phyloP scores from a whole-genome alignment of 2,888 invertebrate species.

The Calephelis perditalis region DNA sequence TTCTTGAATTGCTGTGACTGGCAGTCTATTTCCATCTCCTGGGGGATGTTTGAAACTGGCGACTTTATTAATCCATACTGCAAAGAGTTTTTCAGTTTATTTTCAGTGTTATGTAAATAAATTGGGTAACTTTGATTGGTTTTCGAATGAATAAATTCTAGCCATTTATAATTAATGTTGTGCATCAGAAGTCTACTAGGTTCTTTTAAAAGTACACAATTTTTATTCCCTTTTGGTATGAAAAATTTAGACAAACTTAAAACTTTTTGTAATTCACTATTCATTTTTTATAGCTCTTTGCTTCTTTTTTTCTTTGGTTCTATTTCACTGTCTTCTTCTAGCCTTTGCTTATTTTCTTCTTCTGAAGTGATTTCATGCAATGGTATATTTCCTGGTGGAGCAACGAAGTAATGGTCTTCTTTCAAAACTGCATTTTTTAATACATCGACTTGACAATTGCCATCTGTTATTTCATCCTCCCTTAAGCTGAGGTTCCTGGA shows the following conservation, averaged over 20 bases:
- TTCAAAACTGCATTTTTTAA: conserved; percentile 84
- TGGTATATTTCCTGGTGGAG: conserved; percentile 92
- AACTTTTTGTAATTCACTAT: conserved; percentile 49
- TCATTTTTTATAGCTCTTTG: conserved; percentile 52
- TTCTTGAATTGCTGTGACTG: conserved; percentile 32
- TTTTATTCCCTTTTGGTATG: conserved; percentile 35
- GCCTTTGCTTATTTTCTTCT: conserved; percentile 33
- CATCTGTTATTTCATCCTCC: conserved; percentile 83
- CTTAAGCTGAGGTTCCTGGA: conserved; percentile 82
- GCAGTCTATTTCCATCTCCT: conserved; percentile 32
- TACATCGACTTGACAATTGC: conserved; percentile 82
- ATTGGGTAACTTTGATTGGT: conserved; percentile 50
- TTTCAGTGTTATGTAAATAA: conserved; percentile 36
- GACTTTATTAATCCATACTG: conserved; percentile 43
- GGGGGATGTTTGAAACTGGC: conserved; percentile 27
- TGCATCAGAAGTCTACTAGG: conserved; percentile 51
- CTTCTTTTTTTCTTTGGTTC: conserved; percentile 34
- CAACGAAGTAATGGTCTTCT: conserved; percentile 95
- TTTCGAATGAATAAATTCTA: conserved; percentile 48
- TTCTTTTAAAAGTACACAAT: conserved; percentile 39
- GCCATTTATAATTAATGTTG: conserved; percentile 58
- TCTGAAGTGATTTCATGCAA: conserved; percentile 68
- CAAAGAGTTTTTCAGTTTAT: conserved; percentile 24
- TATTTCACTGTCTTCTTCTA: too few relatives aligned
- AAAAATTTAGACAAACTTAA: conserved; percentile 51